Evolutionary conservation across 2,797 vertebrate genomes (phyloP).

Genomic region (Echeneis naucrates): DNA sequence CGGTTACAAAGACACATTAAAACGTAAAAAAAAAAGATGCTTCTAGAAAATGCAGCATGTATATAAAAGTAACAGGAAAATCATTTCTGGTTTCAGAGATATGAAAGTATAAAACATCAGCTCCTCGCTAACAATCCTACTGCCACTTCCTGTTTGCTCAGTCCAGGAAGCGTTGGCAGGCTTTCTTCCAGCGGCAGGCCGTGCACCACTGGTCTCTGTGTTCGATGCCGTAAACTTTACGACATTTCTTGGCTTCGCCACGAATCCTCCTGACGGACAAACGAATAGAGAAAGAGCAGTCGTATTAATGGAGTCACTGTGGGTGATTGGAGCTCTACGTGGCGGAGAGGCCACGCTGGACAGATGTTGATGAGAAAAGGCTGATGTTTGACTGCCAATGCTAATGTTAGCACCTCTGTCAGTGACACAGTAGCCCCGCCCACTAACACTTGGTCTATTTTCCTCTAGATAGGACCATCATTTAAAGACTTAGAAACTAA

Average conservation of each 20-base stretch:
- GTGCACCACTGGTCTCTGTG: slow-evolving; percentile 93
- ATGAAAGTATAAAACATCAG: slow-evolving; percentile 24
- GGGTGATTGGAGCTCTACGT: too few relatives aligned
- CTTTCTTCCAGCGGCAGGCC: slow-evolving; percentile 92
- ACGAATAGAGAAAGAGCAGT: not conserved
- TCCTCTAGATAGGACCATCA: too few relatives aligned
- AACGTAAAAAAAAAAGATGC: slow-evolving; percentile 23
- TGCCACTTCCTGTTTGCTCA: slow-evolving; percentile 67
- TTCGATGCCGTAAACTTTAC: slow-evolving; percentile 92
- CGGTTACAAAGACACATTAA: slow-evolving; percentile 33
- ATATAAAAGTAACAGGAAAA: slow-evolving; percentile 31
- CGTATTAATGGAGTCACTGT: too few relatives aligned
- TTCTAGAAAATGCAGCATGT: slow-evolving; percentile 47
- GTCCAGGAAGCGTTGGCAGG: slow-evolving; percentile 91
- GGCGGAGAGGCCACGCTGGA: too few relatives aligned
- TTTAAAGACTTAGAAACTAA: too few relatives aligned
- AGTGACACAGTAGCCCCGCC: too few relatives aligned
- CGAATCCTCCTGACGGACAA: slow-evolving; percentile 84
- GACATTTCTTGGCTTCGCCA: slow-evolving; percentile 90
- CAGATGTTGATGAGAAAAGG: too few relatives aligned
- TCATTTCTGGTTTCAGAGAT: slow-evolving; percentile 10
- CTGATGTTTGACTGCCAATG: too few relatives aligned
- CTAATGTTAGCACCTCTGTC: too few relatives aligned
- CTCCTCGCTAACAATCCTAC: not conserved
- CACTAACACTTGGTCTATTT: too few relatives aligned